A percentile compares a stretch with the other conserved stretches of the same genome.
phyloP scores from a whole-genome alignment of 2,113 vertebrate species.

The Malurus elegans region DNA sequence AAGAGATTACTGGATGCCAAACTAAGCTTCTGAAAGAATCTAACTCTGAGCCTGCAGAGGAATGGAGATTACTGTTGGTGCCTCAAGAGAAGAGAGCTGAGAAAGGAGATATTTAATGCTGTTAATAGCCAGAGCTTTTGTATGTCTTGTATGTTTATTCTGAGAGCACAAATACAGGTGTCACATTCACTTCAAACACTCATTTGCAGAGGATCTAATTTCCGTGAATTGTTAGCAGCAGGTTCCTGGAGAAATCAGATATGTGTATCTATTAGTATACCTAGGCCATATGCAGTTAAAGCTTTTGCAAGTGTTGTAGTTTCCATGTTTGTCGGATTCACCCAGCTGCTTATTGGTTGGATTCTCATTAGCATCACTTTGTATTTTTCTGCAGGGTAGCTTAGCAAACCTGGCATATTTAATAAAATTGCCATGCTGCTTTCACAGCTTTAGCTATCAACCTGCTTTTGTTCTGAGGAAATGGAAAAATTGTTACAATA shows the following conservation, averaged over 20 bases:
- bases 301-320: neutral
- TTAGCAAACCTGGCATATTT: neutral
- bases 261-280: neutral
- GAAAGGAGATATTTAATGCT: neutral
- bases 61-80: neutral
- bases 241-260: neutral
- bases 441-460: neutral
- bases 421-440: neutral
- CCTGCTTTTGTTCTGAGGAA: neutral
- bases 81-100: neutral
- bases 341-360: neutral
- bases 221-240: neutral
- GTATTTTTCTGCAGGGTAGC: neutral
- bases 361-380: neutral
- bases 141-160: neutral
- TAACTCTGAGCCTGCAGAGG: neutral
- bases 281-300: neutral
- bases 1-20: neutral
- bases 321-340: neutral
- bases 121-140: neutral
- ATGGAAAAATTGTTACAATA: neutral
- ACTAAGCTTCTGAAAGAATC: neutral
- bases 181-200: neutral
- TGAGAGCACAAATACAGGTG: neutral
- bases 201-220: neutral